Base-by-base conservation (phyloP, 2,888 invertebrate species). In the Epsilonema sp. region DNA sequence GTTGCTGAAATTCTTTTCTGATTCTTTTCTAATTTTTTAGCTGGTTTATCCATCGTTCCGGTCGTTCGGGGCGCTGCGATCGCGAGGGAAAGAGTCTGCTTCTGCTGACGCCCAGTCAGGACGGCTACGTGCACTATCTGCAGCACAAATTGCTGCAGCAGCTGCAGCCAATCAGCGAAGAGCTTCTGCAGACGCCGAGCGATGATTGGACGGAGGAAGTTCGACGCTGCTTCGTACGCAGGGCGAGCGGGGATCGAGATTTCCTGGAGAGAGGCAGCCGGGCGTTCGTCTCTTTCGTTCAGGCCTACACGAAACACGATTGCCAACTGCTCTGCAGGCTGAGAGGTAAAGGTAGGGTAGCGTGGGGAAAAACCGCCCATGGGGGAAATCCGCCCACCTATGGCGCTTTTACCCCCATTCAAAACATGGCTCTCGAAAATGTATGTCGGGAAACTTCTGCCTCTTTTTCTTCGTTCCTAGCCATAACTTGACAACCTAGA, bases 241-340 rank as follows among this genome's bases (percentile, higher is more conserved):
- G 59, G 22, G 58, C 59, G 19, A 47, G 44, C 16, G 50, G 51
- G 16, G 59, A 61, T 21, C 37, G 46, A 54, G 75, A 75, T 0
- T 63, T 83, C 8, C 78, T 82, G 61, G 90, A 94, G 63, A 83
- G 83, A 63, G 86, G 81, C 0, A 80, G 82, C 54, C 73, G 78
- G 46, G 94, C 94, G 0, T 94, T 87, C 68, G 94, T 97, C 0
- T 92, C 94, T 0, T 90, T 85, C 65, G 75, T 94, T 50, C 78
- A 83, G 55, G 80, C 87, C 0, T 97, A 97, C 67, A 78, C 78
- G 13, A 94, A 92, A 66, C 92, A 97, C 67, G 92, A 94, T 64
- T 92, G 90, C 62, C 80, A 77, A 58, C 74, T 92, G 37, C 76
- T 94, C 44, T 74, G 97, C 52, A 74, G 80, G 56, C 68, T 86